Percentiles rank a stretch among this genome's conserved stretches.
These are phyloP conservation scores for Corydoras sp. DNA, from an alignment of 2,113 vertebrate species.

Conservation along the genomic window DNA sequence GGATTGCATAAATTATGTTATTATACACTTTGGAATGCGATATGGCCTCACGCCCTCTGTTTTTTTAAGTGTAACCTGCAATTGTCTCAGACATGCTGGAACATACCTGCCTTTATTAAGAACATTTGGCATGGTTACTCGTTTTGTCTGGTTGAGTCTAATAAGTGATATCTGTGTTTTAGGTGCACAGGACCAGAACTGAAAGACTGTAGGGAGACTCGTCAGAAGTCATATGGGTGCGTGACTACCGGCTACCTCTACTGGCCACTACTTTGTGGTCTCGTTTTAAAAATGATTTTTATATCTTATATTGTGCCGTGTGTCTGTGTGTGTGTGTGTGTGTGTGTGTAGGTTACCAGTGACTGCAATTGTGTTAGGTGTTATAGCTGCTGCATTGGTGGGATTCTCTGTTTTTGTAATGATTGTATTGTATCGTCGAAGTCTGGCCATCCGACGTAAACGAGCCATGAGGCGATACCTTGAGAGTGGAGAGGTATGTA, in stretches of 20 bases:
- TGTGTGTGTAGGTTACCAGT: slow-evolving; percentile 63
- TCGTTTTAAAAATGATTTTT: no score
- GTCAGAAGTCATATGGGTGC: slow-evolving; percentile 47
- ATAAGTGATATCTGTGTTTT: slow-evolving; percentile 23
- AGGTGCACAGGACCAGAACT: slow-evolving; percentile 76
- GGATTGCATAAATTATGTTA: no score
- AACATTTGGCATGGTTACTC: no score
- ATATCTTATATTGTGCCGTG: neutral
- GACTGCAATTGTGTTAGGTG: slow-evolving; percentile 70
- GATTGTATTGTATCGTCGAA: slow-evolving; percentile 77
- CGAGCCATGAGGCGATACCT: slow-evolving; percentile 88
- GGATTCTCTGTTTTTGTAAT: slow-evolving; percentile 68
- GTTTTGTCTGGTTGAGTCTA: no score
- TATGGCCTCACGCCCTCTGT: no score
- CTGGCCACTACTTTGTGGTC: slow-evolving; percentile 15
- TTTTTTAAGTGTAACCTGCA: no score
- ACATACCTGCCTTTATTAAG: no score
- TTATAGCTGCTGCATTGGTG: slow-evolving; percentile 64
- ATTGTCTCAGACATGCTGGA: no score
- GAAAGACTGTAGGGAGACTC: slow-evolving; percentile 62
- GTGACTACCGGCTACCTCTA: slow-evolving; percentile 24
- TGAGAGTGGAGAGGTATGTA: slow-evolving; percentile 76
- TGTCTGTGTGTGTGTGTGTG: neutral
- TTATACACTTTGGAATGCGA: no score
- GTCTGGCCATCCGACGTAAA: slow-evolving; percentile 83